Base-by-base conservation (phyloP, 1,140 invertebrate species). In the Zaprionus vittiger region DNA sequence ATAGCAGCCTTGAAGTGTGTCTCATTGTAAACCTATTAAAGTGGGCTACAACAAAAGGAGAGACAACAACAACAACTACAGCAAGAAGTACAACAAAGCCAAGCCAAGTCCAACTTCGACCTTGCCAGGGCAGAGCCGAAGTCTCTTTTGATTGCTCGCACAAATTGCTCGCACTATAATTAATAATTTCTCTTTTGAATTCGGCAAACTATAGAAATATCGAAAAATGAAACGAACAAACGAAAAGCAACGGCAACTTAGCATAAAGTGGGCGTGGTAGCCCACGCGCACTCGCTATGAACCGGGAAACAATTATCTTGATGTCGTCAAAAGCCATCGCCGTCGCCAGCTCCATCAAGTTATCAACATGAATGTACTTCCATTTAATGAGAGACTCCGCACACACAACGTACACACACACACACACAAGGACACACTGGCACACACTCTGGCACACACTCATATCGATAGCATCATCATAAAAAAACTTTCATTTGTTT, bases 121-220 rank as follows among this genome's bases (percentile, higher is more conserved):
- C 83, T 87, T 87, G 83, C 78, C 62, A 56, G 62, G 56, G 74
- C 69, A 76, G 67, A 77, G 68, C 77, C 67, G 85, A 77, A 73
- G 52, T 44, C 66, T 11, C 57, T 38, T 64, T 85, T 64, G 70
- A 85, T 63, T 70, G 73, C 38, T 70, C 62, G 17, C 59, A 20
- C 75, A 72, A 74, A 86, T 81, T 84, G 78, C 75, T 76, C 41
- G 75, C 72, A 67, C 66, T 71, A 84, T 79, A 87, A 89, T 87
- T 89, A 89, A 89, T 87, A 87, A 87, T 89, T 87, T 89, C 85
- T 79, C 74, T 81, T 76, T 79, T 69, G 52, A 71, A 85, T 81
- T 73, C 57, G 72, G 54, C 24, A 52, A 52, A 52, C 47, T 52
- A 24, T 52, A 24, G 20, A 52, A 47, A 47, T 11, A 47, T 47